Evolutionary conservation across 2,113 vertebrate species (phyloP).

Genomic region (Mystacornis crossleyi): DNA sequence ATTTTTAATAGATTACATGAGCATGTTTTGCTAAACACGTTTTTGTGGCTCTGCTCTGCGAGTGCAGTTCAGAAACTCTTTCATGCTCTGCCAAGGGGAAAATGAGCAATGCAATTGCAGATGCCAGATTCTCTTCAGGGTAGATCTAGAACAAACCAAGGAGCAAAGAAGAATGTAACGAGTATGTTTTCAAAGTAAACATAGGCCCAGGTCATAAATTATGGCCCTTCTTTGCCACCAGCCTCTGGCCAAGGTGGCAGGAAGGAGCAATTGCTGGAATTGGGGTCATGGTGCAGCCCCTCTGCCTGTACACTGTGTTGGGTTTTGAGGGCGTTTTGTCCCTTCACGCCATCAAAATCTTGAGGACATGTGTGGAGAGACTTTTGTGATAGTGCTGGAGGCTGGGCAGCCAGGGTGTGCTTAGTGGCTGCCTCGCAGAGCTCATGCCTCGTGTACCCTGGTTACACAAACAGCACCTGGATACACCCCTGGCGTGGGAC

Average conservation of each 20-base stretch:
- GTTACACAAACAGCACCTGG: rapidly evolving
- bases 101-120: neutral
- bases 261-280: neutral
- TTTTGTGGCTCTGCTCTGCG: neutral
- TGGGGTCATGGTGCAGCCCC: neutral
- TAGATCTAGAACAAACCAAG: neutral
- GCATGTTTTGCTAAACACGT: neutral
- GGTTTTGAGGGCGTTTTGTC: neutral
- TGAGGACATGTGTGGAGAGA: neutral
- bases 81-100: constrained; percentile 19
- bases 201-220: neutral
- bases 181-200: neutral
- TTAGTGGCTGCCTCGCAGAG: rapidly evolving
- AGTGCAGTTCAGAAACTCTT: constrained; percentile 11
- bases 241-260: neutral
- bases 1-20: constrained; percentile 46
- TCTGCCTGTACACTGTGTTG: neutral
- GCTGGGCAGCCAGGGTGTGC: rapidly evolving
- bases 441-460: rapidly evolving
- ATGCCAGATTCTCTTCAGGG: constrained; percentile 5
- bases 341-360: neutral
- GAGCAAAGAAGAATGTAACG: neutral
- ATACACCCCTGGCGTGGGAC: rapidly evolving
- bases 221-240: neutral
- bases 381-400: neutral